Evolutionary conservation across 2,888 invertebrate species (phyloP).

Genomic region (Oegoconia quadripuncta): DNA sequence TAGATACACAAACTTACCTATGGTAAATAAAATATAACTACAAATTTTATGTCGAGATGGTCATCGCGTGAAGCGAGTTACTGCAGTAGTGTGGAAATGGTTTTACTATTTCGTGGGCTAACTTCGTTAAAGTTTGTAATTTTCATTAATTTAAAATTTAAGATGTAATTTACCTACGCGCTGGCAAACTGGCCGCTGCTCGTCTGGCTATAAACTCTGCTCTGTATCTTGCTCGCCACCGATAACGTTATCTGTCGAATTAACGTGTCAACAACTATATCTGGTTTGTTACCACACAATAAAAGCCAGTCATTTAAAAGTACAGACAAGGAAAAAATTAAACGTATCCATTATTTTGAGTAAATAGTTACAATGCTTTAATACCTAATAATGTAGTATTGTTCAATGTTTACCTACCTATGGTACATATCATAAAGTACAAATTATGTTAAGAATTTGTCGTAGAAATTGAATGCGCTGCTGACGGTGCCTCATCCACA

Average conservation of each 20-base stretch:
- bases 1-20: too few relatives aligned
- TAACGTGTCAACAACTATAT: slow-evolving; percentile 67
- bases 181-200: slow-evolving; percentile 15
- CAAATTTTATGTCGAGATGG: too few relatives aligned
- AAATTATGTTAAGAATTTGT: not conserved
- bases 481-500: not conserved
- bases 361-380: too few relatives aligned
- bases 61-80: too few relatives aligned
- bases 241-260: slow-evolving; percentile 68
- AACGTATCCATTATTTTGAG: too few relatives aligned
- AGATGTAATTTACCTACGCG: not conserved
- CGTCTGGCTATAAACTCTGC: slow-evolving; percentile 19
- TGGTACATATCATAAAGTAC: too few relatives aligned
- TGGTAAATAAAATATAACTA: too few relatives aligned
- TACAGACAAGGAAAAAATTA: slow-evolving; percentile 14
- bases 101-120: too few relatives aligned
- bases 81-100: too few relatives aligned
- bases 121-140: too few relatives aligned
- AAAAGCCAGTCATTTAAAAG: slow-evolving; percentile 25
- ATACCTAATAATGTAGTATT: too few relatives aligned
- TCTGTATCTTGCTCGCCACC: slow-evolving; percentile 24
- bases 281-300: slow-evolving; percentile 54
- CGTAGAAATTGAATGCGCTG: not conserved
- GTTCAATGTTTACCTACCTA: too few relatives aligned
- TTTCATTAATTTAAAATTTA: not conserved